Evolutionary conservation across 2,113 vertebrate genomes (phyloP).

Genomic region (Probosciger aterrimus): DNA sequence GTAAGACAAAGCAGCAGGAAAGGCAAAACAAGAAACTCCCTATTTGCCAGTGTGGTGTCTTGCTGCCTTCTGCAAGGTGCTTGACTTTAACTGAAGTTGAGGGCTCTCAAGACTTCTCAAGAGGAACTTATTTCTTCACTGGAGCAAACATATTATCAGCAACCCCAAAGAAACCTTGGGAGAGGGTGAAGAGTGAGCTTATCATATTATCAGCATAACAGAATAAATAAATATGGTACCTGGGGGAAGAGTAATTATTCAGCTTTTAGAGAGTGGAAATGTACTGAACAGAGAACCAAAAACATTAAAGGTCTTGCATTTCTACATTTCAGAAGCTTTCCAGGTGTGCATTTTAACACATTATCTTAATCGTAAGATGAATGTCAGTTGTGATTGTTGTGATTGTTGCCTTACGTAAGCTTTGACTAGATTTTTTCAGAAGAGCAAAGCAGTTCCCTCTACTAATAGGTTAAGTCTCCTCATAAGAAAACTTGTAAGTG

Average conservation of each 20-base stretch:
- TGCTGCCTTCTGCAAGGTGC: not conserved
- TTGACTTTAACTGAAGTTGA: not conserved
- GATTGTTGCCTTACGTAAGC: not conserved
- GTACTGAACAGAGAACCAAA: not conserved
- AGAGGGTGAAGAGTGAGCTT: not conserved
- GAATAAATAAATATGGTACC: not conserved
- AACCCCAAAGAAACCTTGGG: not conserved
- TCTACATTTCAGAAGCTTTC: not conserved
- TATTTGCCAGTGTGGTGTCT: not conserved
- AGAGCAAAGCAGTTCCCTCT: not conserved
- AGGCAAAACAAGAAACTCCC: not conserved
- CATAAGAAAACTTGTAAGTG: not conserved
- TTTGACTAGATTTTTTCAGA: not conserved
- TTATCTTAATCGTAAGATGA: not conserved
- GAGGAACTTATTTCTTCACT: not conserved
- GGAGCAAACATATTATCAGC: not conserved
- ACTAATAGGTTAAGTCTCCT: not conserved
- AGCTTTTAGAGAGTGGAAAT: not conserved
- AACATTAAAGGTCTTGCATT: not conserved
- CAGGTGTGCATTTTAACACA: not conserved
- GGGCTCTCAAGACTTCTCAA: not conserved
- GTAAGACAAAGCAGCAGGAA: not conserved
- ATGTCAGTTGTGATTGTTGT: no score
- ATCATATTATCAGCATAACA: not conserved
- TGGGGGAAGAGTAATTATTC: not conserved